A percentile compares a stretch with the other conserved stretches of the same genome.
phyloP scores from a whole-genome alignment of 2,797 vertebrate genomes.

The Clarias laeviceps region DNA sequence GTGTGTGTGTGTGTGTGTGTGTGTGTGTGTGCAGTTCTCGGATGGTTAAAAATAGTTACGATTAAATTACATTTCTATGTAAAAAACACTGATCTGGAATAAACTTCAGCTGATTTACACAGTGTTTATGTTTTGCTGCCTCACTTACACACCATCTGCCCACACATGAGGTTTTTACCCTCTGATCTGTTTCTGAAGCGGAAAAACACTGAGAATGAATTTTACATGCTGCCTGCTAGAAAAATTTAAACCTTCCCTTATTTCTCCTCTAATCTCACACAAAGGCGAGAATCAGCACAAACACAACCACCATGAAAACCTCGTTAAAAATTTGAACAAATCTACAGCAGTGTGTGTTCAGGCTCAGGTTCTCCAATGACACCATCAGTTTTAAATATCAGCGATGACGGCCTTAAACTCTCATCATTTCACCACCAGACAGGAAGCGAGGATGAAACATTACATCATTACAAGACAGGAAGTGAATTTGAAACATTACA shows the following conservation, averaged over 20 bases:
- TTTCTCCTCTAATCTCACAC: neutral
- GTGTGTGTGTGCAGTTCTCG: neutral
- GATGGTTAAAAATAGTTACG: neutral
- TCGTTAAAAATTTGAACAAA: neutral
- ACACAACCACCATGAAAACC: neutral
- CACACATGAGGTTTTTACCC: neutral
- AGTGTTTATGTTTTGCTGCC: neutral
- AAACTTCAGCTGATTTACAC: too few species aligned
- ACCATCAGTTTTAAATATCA: neutral
- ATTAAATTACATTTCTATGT: neutral
- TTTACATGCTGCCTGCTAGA: constrained; percentile 53
- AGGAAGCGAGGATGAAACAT: neutral
- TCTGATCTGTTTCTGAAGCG: constrained; percentile 7
- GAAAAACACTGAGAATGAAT: constrained; percentile 51
- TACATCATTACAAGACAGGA: neutral
- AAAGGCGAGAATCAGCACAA: neutral
- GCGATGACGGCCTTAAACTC: too few species aligned
- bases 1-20: neutral
- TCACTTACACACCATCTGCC: neutral
- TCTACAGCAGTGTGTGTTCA: neutral
- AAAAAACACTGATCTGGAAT: neutral
- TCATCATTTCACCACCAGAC: neutral
- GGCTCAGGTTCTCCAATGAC: neutral
- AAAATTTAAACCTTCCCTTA: constrained; percentile 39
- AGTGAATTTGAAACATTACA: neutral